These are phyloP conservation scores for Ptiloglossa arizonensis DNA, from an alignment of 1,140 invertebrate genomes.

Conservation along the genomic window DNA sequence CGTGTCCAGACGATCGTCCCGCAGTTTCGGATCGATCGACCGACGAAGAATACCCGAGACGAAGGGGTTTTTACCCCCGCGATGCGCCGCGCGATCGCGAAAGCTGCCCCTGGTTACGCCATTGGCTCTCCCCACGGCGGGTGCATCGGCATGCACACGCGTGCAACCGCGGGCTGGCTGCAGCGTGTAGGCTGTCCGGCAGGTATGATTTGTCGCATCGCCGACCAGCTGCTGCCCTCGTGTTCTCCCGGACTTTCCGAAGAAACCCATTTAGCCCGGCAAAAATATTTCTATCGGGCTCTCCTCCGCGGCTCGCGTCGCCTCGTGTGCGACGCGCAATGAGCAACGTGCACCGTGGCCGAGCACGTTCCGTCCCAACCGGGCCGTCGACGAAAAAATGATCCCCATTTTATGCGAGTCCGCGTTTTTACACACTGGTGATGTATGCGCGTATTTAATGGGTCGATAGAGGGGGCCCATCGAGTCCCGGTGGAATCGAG, in stretches of 20 bases:
- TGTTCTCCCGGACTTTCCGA: conserved; percentile 58
- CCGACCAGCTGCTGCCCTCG: conserved; percentile 72
- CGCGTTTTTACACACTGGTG: conserved; percentile 2
- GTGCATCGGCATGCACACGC: conserved; percentile 41
- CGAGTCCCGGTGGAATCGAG: no score
- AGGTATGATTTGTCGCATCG: conserved; percentile 75
- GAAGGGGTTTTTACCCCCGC: no score
- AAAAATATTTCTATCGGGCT: conserved; percentile 55
- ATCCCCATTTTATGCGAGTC: background rate
- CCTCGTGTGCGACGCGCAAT: conserved; percentile 22
- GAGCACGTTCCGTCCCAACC: conserved; percentile 11
- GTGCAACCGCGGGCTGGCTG: conserved; percentile 20
- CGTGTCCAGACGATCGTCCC: no score
- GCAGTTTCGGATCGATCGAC: no score
- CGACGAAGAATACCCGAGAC: no score
- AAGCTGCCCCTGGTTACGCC: conserved; percentile 26
- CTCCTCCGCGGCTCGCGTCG: background rate
- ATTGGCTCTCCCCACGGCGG: conserved; percentile 26
- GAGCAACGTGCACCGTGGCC: conserved; percentile 3
- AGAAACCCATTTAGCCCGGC: conserved; percentile 47
- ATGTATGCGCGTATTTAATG: conserved; percentile 4
- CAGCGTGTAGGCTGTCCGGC: conserved; percentile 59
- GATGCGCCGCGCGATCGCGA: no score
- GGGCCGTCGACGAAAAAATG: conserved; percentile 10
- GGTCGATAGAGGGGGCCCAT: conserved; percentile 6